These are phyloP conservation scores for Epiblema foenella DNA, from an alignment of 2,888 invertebrate genomes.

Conservation along the genomic window DNA sequence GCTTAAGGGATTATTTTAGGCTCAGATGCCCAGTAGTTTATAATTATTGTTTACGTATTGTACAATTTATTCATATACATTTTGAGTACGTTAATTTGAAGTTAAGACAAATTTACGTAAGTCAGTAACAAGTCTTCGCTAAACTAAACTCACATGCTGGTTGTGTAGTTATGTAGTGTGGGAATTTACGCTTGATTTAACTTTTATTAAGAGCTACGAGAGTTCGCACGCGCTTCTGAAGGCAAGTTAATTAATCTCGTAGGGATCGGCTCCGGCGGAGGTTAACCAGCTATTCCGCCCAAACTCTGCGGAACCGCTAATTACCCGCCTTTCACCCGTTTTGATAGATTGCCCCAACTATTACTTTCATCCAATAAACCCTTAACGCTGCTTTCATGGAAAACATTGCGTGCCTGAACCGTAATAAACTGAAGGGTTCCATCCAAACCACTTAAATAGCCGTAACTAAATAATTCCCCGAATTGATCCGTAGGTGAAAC, in stretches of 20 bases:
- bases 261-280: slow-evolving; percentile 46
- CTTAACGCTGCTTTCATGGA: slow-evolving; percentile 39
- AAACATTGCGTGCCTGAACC: slow-evolving; percentile 37
- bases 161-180: neutral
- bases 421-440: slow-evolving; percentile 38
- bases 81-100: too few species aligned
- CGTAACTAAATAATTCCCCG: slow-evolving; percentile 29
- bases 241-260: slow-evolving; percentile 60
- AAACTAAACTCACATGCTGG: too few species aligned
- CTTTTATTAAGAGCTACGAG: slow-evolving; percentile 1
- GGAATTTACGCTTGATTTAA: slow-evolving; percentile 4
- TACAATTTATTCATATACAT: too few species aligned
- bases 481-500: slow-evolving; percentile 19
- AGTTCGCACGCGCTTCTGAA: slow-evolving; percentile 18
- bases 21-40: neutral
- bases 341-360: slow-evolving; percentile 58
- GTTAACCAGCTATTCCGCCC: slow-evolving; percentile 57
- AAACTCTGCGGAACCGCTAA: slow-evolving; percentile 55
- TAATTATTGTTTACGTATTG: too few species aligned
- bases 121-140: too few species aligned
- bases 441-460: slow-evolving; percentile 17
- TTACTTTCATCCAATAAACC: slow-evolving; percentile 45
- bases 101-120: too few species aligned
- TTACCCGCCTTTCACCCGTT: slow-evolving; percentile 55
- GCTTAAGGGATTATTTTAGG: neutral